Evolutionary conservation across 2,888 invertebrate species (phyloP), one percentile per base, ranked within the genome.

Genomic region (Thumatha senex): DNA sequence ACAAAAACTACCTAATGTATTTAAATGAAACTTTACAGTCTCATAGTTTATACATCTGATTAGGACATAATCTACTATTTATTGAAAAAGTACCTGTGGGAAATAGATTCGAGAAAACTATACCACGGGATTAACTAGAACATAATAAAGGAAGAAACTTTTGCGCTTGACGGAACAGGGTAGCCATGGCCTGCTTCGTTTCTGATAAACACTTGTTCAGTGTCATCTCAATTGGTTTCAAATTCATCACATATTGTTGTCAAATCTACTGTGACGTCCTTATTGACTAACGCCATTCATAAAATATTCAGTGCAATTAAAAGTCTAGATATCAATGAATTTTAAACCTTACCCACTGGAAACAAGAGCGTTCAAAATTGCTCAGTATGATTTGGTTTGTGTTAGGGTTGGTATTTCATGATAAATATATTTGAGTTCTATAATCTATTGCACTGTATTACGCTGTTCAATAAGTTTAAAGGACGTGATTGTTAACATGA

Each of bases 241-340:
- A 65, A 62, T 65, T 61, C 56, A 70, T 63, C 61, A 70, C 45
- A 60, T 54, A 65, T 72, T 69, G 67, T 67, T 60, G 43, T 29
- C 35, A 69, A 73, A 73, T 55, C 46, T 36, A 41, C 57, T 63
- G 59, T 70, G 69, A 66, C 72, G 72, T 49, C 75, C 73, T 70
- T 67, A 61, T 51, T 47, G 43, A 45, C 24, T 51, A 12, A 47
- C 38, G 38, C 29, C 2, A 14, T 45, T 13, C 40, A 63, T 44
- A 39, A 24, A 24, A 24, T 11, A 11, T 45, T 13, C 36, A 11
- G 12, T 10, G 24, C 29, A 33, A 24, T 34, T 44, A 29, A 5
- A 44, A 44, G 39, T 7, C n/a, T 13, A 31, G 40, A 40, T 36
- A 18, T 14, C 15, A 42, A 14, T n/a, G 9, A 7, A 55, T 47